Evolutionary conservation across 1,140 invertebrate species (phyloP).

Genomic region (Eciton burchellii): DNA sequence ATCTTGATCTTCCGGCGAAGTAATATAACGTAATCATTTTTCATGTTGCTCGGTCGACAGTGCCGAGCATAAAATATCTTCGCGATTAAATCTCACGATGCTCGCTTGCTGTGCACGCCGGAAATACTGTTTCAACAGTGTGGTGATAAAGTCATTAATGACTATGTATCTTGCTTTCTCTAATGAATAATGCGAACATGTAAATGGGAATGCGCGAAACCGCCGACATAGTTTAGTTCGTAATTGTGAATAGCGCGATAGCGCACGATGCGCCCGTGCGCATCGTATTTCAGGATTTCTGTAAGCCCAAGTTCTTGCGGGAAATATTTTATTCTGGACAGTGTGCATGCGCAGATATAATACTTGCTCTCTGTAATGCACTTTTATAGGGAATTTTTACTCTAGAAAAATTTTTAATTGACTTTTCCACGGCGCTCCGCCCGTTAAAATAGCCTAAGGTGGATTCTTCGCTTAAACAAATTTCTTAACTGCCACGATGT

Average conservation of each 20-base stretch:
- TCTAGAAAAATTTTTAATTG: conserved; percentile 44
- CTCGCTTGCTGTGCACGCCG: conserved; percentile 58
- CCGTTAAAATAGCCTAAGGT: conserved; percentile 42
- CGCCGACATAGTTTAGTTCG: conserved; percentile 38
- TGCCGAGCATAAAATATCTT: conserved; percentile 63
- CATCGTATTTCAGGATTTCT: conserved; percentile 27
- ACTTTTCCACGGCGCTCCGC: conserved; percentile 14
- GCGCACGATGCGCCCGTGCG: background rate
- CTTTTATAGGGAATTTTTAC: conserved; percentile 22
- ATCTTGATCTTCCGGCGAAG: conserved; percentile 44
- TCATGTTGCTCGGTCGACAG: conserved; percentile 49
- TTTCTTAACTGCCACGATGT: conserved; percentile 55
- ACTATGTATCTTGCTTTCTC: conserved; percentile 67
- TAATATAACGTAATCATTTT: conserved; percentile 63
- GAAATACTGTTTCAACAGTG: conserved; percentile 55
- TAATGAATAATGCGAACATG: conserved; percentile 63
- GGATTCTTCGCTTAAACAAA: conserved; percentile 52
- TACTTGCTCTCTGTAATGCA: conserved; percentile 19
- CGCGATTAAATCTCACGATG: conserved; percentile 71
- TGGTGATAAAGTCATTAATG: conserved; percentile 72
- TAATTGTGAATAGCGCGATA: conserved; percentile 37
- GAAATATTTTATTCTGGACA: conserved; percentile 9
- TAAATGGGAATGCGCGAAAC: conserved; percentile 48
- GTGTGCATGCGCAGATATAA: background rate
- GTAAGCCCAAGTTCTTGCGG: conserved; percentile 26